Evolutionary conservation across 2,888 invertebrate genomes (phyloP).

Genomic region (Diabrotica balteata): DNA sequence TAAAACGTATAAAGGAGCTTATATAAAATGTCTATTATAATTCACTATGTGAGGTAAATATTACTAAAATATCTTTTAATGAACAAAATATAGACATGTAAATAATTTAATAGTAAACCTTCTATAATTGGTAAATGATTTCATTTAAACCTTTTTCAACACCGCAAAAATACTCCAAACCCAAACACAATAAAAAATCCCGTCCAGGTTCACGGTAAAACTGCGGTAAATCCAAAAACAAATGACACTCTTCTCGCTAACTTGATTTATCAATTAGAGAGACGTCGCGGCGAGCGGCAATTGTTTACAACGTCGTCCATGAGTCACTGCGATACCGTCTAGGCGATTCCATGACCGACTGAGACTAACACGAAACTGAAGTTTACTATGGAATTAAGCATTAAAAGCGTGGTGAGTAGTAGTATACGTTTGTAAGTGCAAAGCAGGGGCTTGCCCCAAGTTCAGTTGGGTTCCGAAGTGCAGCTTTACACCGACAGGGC

Average conservation of each 20-base stretch:
- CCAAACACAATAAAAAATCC: no score
- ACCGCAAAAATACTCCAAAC: no score
- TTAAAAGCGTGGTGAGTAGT: conserved; percentile 9
- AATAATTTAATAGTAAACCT: no score
- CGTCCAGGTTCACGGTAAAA: no score
- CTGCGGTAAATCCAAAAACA: no score
- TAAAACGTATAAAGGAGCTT: no score
- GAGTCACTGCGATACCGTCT: conserved; percentile 20
- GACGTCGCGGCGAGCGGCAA: conserved; percentile 5
- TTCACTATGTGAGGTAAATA: no score
- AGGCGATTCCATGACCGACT: conserved; percentile 16
- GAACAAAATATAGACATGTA: no score
- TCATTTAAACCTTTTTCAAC: no score
- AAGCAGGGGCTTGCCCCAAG: conserved; percentile 28
- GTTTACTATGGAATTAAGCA: conserved; percentile 22
- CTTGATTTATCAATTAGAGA: conserved; percentile 8
- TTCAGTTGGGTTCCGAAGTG: conserved; percentile 41
- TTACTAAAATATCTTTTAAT: no score
- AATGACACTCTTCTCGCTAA: neutral
- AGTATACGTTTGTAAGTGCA: conserved; percentile 4
- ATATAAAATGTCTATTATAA: no score
- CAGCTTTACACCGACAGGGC: conserved; percentile 33
- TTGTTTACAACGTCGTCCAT: conserved; percentile 8
- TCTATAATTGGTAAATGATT: no score
- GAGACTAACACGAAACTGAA: conserved; percentile 11